Percentiles rank a stretch among this genome's conserved stretches.
Conservation (phyloP, 1,140 invertebrate species). For the Dendroctonus valens region DNA sequence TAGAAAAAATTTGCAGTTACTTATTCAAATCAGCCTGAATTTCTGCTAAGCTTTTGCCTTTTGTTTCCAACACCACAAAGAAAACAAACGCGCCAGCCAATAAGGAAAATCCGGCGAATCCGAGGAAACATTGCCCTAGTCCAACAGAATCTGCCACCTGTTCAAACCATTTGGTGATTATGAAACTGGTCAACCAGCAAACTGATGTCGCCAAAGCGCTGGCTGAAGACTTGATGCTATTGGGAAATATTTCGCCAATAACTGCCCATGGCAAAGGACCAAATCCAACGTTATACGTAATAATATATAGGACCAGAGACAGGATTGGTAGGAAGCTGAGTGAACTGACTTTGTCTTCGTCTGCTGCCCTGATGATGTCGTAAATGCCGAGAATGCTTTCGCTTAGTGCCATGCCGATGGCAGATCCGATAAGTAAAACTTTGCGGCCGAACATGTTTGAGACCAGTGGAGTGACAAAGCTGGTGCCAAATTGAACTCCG, state of each 20-base stretch:
- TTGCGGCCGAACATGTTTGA: constrained; percentile 73
- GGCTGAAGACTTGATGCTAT: constrained; percentile 70
- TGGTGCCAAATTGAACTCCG: constrained; percentile 65
- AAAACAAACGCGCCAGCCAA: constrained; percentile 56
- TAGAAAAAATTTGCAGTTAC: background rate
- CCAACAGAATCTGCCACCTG: constrained; percentile 60
- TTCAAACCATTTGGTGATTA: constrained; percentile 75
- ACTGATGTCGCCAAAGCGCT: constrained; percentile 69
- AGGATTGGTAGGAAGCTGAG: constrained; percentile 41
- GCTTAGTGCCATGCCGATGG: constrained; percentile 57
- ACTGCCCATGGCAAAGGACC: constrained; percentile 82
- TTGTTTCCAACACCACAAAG: constrained; percentile 48
- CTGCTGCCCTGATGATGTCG: constrained; percentile 36
- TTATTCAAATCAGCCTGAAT: constrained; percentile 11
- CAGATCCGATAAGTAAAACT: constrained; percentile 68
- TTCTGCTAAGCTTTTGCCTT: constrained; percentile 33
- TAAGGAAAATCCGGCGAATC: constrained; percentile 71
- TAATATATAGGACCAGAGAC: constrained; percentile 39
- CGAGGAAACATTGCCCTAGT: constrained; percentile 70
- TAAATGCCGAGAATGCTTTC: constrained; percentile 43
- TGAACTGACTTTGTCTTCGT: constrained; percentile 29
- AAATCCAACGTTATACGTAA: constrained; percentile 56
- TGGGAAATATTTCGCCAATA: constrained; percentile 77
- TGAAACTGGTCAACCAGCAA: constrained; percentile 77
- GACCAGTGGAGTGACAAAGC: constrained; percentile 66